Conservation (phyloP, 2,888 invertebrate species). For the Metopia argyrocephala region DNA sequence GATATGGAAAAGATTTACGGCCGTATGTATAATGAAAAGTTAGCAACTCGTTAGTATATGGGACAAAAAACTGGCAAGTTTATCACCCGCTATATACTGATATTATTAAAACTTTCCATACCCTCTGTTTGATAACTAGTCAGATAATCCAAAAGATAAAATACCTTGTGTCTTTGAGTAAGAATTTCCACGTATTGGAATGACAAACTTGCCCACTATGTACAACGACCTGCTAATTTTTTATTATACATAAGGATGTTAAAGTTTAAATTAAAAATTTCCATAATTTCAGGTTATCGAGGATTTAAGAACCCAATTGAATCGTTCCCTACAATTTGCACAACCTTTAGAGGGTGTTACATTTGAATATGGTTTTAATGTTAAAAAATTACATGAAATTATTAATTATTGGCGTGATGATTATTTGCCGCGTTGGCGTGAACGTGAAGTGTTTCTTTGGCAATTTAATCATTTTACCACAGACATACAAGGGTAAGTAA, state of each 20-base stretch:
- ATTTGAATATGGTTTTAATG: slow-evolving; percentile 91
- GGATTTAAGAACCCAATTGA: slow-evolving; percentile 82
- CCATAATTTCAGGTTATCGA: slow-evolving; percentile 79
- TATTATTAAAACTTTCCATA: no score
- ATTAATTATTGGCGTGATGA: slow-evolving; percentile 89
- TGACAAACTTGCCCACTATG: no score
- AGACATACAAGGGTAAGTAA: slow-evolving; percentile 82
- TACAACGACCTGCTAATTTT: no score
- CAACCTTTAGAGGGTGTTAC: slow-evolving; percentile 83
- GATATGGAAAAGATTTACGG: no score
- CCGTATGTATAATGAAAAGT: no score
- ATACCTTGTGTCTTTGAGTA: no score
- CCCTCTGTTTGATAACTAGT: no score
- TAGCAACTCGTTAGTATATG: no score
- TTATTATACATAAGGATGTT: background rate
- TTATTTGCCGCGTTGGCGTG: slow-evolving; percentile 85
- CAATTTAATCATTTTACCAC: slow-evolving; percentile 87
- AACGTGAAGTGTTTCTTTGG: slow-evolving; percentile 85
- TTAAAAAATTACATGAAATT: slow-evolving; percentile 83
- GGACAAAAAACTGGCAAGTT: no score
- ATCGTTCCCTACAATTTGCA: slow-evolving; percentile 77
- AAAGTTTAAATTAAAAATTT: background rate
- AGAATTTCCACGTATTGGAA: no score
- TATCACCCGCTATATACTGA: no score
- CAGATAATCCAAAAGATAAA: no score